Evolutionary conservation across 2,113 vertebrate genomes (phyloP).

Genomic region (Grallaria varia): DNA sequence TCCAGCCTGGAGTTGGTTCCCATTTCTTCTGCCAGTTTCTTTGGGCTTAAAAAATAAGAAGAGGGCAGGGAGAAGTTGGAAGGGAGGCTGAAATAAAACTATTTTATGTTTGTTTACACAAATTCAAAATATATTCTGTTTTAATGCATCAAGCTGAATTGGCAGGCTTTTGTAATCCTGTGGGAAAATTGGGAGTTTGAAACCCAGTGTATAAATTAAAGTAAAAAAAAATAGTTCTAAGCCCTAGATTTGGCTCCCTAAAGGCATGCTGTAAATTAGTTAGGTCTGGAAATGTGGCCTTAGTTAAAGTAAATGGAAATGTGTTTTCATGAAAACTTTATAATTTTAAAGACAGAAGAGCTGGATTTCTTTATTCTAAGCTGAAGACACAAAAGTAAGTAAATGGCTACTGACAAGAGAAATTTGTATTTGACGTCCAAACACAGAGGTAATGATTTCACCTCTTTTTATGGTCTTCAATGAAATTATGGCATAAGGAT

Average conservation of each 20-base stretch:
- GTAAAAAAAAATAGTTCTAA: background rate
- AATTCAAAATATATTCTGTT: slow-evolving; percentile 32
- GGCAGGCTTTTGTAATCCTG: slow-evolving; percentile 11
- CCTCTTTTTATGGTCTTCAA: background rate
- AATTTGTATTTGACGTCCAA: background rate
- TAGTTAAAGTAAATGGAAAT: slow-evolving; percentile 15
- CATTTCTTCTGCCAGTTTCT: background rate
- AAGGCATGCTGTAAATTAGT: slow-evolving; percentile 4
- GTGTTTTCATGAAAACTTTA: background rate
- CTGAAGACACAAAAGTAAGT: background rate
- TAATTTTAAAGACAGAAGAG: background rate
- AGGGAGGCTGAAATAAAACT: background rate
- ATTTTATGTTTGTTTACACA: background rate
- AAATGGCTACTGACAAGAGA: background rate
- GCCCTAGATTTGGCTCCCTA: background rate
- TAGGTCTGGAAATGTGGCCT: slow-evolving; percentile 8
- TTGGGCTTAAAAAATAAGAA: background rate
- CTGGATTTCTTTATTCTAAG: background rate
- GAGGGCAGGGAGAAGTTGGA: background rate
- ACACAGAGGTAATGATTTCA: slow-evolving; percentile 13
- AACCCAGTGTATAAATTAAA: slow-evolving; percentile 22
- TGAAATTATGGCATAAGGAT: background rate
- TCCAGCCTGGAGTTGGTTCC: background rate
- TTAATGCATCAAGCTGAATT: slow-evolving; percentile 28
- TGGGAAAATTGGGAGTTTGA: slow-evolving; percentile 40